phyloP scores from a whole-genome alignment of 2,113 vertebrate genomes.

The Tricholaema leucomelas region DNA sequence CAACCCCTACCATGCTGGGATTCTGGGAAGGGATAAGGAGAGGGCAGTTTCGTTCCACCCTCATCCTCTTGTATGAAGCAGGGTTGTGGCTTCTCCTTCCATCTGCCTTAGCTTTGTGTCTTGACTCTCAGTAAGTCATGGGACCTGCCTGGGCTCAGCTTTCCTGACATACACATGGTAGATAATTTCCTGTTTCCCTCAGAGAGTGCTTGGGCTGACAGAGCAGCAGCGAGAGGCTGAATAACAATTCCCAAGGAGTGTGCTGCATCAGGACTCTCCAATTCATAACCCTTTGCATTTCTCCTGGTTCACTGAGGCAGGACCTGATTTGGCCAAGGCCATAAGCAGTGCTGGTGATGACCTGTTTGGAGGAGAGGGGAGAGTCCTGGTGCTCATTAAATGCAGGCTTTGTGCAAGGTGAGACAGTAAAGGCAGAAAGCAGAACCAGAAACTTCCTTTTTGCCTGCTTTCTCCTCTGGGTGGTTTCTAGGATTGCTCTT shows the following conservation, averaged over 20 bases:
- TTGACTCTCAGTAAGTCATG: neutral
- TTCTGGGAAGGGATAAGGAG: neutral
- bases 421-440: neutral
- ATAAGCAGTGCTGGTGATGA: neutral
- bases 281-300: neutral
- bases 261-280: neutral
- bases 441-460: neutral
- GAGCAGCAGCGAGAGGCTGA: neutral
- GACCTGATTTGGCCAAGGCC: neutral
- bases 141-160: neutral
- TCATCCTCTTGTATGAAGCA: neutral
- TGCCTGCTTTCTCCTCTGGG: neutral
- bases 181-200: neutral
- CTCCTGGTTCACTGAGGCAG: neutral
- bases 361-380: neutral
- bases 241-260: neutral
- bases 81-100: neutral
- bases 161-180: neutral
- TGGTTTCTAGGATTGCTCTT: neutral
- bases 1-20: too few species aligned
- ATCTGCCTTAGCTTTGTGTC: neutral
- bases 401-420: neutral
- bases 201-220: neutral
- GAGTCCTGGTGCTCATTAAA: neutral
- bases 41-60: accelerated